Conservation (phyloP, 2,888 invertebrate genomes). For the Lordiphosa andalusiaca region DNA sequence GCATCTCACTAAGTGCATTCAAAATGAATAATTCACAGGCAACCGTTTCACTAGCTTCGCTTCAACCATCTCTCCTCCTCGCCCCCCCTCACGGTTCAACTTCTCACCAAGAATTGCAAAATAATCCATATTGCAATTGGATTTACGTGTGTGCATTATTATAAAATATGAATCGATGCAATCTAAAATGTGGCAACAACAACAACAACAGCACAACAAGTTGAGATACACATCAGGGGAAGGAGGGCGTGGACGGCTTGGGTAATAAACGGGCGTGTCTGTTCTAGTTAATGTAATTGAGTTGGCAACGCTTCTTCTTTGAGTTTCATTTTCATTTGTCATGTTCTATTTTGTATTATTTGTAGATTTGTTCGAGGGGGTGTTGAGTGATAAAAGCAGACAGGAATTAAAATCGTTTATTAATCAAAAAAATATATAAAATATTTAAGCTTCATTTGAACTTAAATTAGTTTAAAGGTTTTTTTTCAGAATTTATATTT, state of each 20-base stretch:
- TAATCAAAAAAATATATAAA: no score
- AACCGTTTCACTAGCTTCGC: neutral
- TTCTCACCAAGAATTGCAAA: slow-evolving; percentile 14
- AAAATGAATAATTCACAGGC: slow-evolving; percentile 36
- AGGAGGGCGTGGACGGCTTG: neutral
- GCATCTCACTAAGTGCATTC: slow-evolving; percentile 1
- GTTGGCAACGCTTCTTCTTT: slow-evolving; percentile 20
- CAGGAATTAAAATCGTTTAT: no score
- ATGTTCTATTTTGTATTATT: neutral
- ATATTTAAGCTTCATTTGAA: no score
- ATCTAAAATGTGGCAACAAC: slow-evolving; percentile 27
- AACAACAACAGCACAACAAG: slow-evolving; percentile 4
- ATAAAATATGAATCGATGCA: slow-evolving; percentile 42
- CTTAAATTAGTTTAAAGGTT: no score
- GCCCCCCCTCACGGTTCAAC: neutral
- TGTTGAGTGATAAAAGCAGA: no score
- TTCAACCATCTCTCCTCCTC: neutral
- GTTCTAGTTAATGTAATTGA: slow-evolving; percentile 35
- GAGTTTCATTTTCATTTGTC: slow-evolving; percentile 26
- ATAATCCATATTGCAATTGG: slow-evolving; percentile 33
- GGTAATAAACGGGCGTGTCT: slow-evolving; percentile 22
- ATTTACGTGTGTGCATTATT: slow-evolving; percentile 20
- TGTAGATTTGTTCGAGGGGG: no score
- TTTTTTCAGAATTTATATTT: no score
- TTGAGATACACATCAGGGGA: neutral